These are phyloP conservation scores for Paracyclopina nana DNA, from an alignment of 1,140 invertebrate genomes.

Conservation along the genomic window DNA sequence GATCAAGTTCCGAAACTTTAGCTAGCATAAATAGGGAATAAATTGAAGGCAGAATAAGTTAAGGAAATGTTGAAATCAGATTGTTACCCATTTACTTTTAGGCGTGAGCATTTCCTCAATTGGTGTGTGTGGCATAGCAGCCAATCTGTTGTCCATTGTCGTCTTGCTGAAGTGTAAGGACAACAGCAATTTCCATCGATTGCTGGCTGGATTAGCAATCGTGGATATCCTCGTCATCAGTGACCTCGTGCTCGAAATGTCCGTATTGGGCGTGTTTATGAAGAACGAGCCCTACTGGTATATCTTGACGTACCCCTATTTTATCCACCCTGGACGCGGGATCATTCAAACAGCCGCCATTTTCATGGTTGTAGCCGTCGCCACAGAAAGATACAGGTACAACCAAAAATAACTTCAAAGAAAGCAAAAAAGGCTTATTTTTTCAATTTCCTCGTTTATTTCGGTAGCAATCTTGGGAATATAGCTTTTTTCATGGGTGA, in stretches of 20 bases:
- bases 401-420: too few relatives aligned
- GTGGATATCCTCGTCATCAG: neutral
- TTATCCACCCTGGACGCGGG: neutral
- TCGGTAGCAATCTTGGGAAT: too few relatives aligned
- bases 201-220: neutral
- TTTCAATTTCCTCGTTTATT: too few relatives aligned
- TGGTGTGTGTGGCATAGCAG: too few relatives aligned
- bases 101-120: too few relatives aligned
- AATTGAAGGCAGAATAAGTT: too few relatives aligned
- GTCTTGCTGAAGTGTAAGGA: neutral
- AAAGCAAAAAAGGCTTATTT: too few relatives aligned
- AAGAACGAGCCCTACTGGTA: constrained; percentile 11
- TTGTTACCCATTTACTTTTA: too few relatives aligned
- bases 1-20: too few relatives aligned
- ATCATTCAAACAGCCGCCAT: constrained; percentile 9
- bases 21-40: too few relatives aligned
- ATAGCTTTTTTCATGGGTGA: too few relatives aligned
- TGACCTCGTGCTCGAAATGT: constrained; percentile 4
- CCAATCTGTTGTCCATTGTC: neutral
- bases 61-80: too few relatives aligned
- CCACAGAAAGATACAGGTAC: constrained; percentile 1
- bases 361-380: constrained; percentile 7
- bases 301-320: neutral
- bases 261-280: constrained; percentile 3
- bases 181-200: constrained; percentile 11